phyloP scores from a whole-genome alignment of 2,888 invertebrate genomes.

The Cerastoderma edule region DNA sequence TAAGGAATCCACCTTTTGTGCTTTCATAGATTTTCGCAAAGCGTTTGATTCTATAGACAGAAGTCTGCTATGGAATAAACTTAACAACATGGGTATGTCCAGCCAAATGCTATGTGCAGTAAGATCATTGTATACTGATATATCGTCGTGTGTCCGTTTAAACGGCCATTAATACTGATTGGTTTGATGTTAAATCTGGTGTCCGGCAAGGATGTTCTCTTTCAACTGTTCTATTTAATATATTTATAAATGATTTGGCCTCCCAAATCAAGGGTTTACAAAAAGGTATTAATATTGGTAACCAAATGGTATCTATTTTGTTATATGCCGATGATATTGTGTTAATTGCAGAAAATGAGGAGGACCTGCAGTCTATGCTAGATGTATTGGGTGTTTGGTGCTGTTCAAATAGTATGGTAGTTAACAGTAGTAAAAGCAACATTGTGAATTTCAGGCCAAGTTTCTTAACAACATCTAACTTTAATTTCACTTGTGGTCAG shows the following conservation, averaged over 20 bases:
- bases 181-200: slow-evolving; percentile 23
- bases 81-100: slow-evolving; percentile 17
- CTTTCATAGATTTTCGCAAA: slow-evolving; percentile 39
- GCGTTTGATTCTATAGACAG: slow-evolving; percentile 33
- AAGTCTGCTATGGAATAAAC: slow-evolving; percentile 9
- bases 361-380: slow-evolving; percentile 32
- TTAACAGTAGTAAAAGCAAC: slow-evolving; percentile 37
- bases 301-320: slow-evolving; percentile 24
- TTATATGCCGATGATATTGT: slow-evolving; percentile 38
- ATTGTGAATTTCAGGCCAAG: slow-evolving; percentile 33
- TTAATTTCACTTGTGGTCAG: slow-evolving; percentile 26
- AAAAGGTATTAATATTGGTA: slow-evolving; percentile 22
- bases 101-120: slow-evolving; percentile 25
- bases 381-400: slow-evolving; percentile 36
- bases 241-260: slow-evolving; percentile 30
- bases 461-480: background rate
- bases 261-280: background rate
- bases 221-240: slow-evolving; percentile 27
- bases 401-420: slow-evolving; percentile 3
- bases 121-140: slow-evolving; percentile 24
- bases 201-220: slow-evolving; percentile 25
- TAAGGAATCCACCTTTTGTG: slow-evolving; percentile 32
- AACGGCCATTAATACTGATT: slow-evolving; percentile 31
- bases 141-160: slow-evolving; percentile 27
- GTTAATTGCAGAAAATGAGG: slow-evolving; percentile 37